phyloP scores from a whole-genome alignment of 2,113 vertebrate species.

The Leptobrachium leishanense region DNA sequence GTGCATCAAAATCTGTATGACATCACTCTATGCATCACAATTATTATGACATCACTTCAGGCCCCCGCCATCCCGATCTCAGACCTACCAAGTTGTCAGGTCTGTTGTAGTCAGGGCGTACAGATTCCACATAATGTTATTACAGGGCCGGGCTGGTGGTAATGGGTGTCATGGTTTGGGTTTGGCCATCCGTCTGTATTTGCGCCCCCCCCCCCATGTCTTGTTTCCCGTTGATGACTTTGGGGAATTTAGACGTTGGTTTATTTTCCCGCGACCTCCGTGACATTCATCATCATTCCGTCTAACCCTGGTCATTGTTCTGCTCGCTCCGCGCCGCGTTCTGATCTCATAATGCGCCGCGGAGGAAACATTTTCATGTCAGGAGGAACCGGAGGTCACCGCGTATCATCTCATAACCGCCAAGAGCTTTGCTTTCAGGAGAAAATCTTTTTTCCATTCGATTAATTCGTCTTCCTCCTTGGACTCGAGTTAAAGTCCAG shows the following conservation, averaged over 20 bases:
- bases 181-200: no score
- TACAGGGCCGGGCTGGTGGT: no score
- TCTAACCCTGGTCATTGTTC: not conserved
- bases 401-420: not conserved
- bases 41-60: no score
- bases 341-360: not conserved
- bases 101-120: no score
- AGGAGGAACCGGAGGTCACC: conserved; percentile 19
- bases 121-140: no score
- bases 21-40: no score
- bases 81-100: no score
- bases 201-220: no score
- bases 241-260: not conserved
- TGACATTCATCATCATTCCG: not conserved
- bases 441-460: not conserved
- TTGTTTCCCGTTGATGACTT: no score
- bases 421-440: not conserved
- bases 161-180: no score
- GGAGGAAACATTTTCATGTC: conserved; percentile 22
- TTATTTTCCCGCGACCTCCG: not conserved
- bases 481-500: not conserved
- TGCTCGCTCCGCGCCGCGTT: not conserved
- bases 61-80: no score
- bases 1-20: no score
- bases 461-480: not conserved